Conservation (phyloP, 2,888 invertebrate species). For the Camptogramma bilineatum region DNA sequence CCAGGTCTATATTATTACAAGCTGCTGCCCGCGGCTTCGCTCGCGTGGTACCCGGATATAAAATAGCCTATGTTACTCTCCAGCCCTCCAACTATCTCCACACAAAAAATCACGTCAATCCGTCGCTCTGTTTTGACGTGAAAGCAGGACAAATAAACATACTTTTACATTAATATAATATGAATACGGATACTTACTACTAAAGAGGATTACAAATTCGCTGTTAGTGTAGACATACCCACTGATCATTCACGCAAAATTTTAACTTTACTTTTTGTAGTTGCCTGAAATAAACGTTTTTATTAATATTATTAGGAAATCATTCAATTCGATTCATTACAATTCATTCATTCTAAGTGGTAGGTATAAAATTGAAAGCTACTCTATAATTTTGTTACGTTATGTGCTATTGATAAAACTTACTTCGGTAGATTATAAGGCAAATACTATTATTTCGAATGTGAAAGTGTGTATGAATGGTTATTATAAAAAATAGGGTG, state of each 20-base stretch:
- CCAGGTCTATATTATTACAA: too few relatives aligned
- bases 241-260: neutral
- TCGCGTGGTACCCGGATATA: too few relatives aligned
- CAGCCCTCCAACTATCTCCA: too few relatives aligned
- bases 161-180: too few relatives aligned
- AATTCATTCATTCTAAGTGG: conserved; percentile 13
- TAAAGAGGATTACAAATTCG: too few relatives aligned
- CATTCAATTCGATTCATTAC: conserved; percentile 10
- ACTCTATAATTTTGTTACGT: conserved; percentile 7
- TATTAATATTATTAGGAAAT: conserved; percentile 1
- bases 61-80: too few relatives aligned
- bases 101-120: too few relatives aligned
- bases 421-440: neutral
- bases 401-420: conserved; percentile 4
- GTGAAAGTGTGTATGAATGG: neutral
- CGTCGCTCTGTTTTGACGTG: too few relatives aligned
- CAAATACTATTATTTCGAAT: neutral
- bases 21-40: too few relatives aligned
- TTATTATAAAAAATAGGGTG: neutral
- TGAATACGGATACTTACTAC: too few relatives aligned
- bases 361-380: conserved; percentile 15
- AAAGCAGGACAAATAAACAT: too few relatives aligned
- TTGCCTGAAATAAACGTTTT: neutral
- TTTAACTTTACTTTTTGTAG: neutral
- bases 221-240: too few relatives aligned